Conservation (phyloP, 2,888 invertebrate species). For the Athalia rosae region DNA sequence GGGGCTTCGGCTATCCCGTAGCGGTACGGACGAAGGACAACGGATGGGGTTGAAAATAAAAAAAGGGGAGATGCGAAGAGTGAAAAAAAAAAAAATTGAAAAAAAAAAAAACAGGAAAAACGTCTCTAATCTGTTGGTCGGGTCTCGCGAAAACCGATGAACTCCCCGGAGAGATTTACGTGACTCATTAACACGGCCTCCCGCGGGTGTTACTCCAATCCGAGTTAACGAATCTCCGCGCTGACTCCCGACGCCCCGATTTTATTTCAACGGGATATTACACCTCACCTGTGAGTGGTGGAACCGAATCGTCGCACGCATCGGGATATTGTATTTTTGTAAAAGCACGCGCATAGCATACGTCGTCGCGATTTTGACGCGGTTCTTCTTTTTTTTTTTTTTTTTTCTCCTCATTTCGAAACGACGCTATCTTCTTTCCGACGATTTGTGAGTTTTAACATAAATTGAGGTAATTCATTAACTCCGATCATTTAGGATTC, state of each 20-base stretch:
- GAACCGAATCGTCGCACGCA: not conserved
- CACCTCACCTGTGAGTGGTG: not conserved
- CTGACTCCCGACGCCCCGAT: constrained; percentile 20
- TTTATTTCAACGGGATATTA: constrained; percentile 15
- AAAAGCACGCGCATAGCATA: too few species aligned
- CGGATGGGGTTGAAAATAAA: too few species aligned
- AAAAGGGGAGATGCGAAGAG: constrained; percentile 43
- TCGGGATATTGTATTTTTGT: too few species aligned
- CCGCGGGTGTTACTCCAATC: constrained; percentile 1
- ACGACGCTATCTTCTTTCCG: too few species aligned
- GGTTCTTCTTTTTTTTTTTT: too few species aligned
- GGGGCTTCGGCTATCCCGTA: not conserved
- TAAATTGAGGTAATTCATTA: too few species aligned
- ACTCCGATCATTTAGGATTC: too few species aligned
- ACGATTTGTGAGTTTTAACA: too few species aligned
- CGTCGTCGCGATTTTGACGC: too few species aligned
- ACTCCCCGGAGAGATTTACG: constrained; percentile 49
- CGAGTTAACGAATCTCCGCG: constrained; percentile 35
- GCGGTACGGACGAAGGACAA: constrained; percentile 31
- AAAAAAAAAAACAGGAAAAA: not conserved
- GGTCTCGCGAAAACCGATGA: constrained; percentile 6
- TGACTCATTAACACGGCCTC: constrained; percentile 48
- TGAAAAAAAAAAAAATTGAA: constrained; percentile 27
- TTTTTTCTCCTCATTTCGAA: too few species aligned
- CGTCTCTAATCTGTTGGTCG: constrained; percentile 17